Evolutionary conservation across 1,140 invertebrate species (phyloP).

Genomic region (Olivierus martensii): DNA sequence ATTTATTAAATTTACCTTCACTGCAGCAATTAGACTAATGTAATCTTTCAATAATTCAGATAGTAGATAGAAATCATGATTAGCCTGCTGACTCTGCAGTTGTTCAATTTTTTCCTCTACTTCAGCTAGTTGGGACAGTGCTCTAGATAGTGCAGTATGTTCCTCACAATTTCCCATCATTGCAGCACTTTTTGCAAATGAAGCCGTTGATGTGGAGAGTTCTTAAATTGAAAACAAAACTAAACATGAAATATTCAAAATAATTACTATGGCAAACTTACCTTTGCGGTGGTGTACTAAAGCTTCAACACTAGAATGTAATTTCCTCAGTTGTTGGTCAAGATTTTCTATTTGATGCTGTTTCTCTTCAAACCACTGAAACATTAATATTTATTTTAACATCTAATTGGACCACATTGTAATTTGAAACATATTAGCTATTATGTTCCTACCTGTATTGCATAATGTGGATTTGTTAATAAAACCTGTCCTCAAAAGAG

Average conservation of each 20-base stretch:
- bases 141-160: constrained; percentile 79
- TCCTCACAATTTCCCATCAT: constrained; percentile 91
- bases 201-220: constrained; percentile 57
- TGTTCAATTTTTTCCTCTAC: constrained; percentile 81
- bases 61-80: constrained; percentile 85
- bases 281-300: constrained; percentile 66
- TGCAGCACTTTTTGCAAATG: constrained; percentile 74
- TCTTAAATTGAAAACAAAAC: constrained; percentile 37
- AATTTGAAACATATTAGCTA: too few species aligned
- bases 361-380: constrained; percentile 97
- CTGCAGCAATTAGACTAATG: constrained; percentile 75
- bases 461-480: constrained; percentile 15
- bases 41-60: constrained; percentile 94
- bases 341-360: constrained; percentile 80
- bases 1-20: constrained; percentile 47
- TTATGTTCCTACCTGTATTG: constrained; percentile 14
- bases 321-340: constrained; percentile 72
- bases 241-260: neutral
- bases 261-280: constrained; percentile 12
- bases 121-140: constrained; percentile 83
- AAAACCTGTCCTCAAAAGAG: constrained; percentile 14
- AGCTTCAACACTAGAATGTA: constrained; percentile 76
- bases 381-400: too few species aligned
- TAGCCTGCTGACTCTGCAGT: constrained; percentile 78
- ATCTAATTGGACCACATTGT: too few species aligned